These are phyloP conservation scores for Tethya wilhelma DNA, from an alignment of 37 sponge, comb jelly and placozoan species.

Conservation along the genomic window DNA sequence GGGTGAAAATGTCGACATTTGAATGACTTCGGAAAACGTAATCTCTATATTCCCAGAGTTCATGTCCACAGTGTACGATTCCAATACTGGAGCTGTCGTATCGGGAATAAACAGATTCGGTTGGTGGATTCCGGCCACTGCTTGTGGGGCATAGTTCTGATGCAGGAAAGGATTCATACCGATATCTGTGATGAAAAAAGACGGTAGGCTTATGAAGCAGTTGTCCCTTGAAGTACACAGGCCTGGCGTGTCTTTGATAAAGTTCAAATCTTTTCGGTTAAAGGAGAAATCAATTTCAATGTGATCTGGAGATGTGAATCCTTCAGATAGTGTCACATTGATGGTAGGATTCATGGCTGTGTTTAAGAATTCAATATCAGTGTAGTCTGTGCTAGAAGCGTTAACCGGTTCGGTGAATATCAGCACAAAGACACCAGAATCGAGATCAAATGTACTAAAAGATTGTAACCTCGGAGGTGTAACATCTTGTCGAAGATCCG, in stretches of 20 bases:
- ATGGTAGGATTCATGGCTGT: neutral
- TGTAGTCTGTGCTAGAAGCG: conserved; percentile 17
- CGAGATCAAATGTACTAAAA: conserved; percentile 33
- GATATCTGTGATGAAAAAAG: conserved; percentile 44
- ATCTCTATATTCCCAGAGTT: conserved; percentile 2
- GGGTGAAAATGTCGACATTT: neutral
- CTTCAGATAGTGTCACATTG: conserved; percentile 29
- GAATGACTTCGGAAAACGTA: conserved; percentile 22
- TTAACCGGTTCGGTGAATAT: conserved; percentile 50
- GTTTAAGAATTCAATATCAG: conserved; percentile 17
- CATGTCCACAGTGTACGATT: neutral
- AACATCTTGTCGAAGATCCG: conserved; percentile 17
- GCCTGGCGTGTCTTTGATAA: conserved; percentile 6
- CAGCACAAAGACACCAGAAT: conserved; percentile 33
- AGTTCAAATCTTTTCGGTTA: conserved; percentile 13
- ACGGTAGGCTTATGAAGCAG: conserved; percentile 35
- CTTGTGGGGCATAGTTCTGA: conserved; percentile 6
- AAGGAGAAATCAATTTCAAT: conserved; percentile 41
- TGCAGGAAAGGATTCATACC: conserved; percentile 37
- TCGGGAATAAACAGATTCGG: conserved; percentile 32
- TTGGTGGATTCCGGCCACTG: conserved; percentile 38
- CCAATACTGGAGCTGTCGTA: conserved; percentile 23
- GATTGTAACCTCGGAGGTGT: conserved; percentile 35
- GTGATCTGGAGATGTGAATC: conserved; percentile 33
- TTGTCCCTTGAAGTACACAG: conserved; percentile 41